These are phyloP conservation scores for Heliornis fulica DNA, from an alignment of 2,113 vertebrate species.

Conservation along the genomic window DNA sequence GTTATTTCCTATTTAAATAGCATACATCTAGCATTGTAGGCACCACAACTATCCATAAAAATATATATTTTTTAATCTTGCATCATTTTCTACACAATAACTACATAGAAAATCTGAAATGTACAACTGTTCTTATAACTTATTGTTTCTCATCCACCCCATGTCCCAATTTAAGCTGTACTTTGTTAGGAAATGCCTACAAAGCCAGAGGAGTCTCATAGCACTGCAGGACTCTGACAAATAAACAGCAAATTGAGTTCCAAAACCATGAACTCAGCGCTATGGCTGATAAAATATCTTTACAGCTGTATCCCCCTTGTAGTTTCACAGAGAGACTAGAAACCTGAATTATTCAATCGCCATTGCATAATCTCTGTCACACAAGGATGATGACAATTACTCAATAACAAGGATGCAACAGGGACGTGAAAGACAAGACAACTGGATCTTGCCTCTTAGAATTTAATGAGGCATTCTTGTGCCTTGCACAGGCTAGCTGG, in stretches of 20 bases:
- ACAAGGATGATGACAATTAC: neutral
- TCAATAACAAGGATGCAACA: neutral
- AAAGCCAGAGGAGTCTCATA: neutral
- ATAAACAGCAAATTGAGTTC: neutral
- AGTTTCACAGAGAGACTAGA: neutral
- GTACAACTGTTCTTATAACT: too few species aligned
- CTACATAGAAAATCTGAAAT: neutral
- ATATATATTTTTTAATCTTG: neutral
- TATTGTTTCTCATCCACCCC: neutral
- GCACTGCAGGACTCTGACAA: neutral
- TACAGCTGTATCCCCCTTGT: neutral
- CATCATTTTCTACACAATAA: neutral
- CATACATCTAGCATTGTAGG: neutral
- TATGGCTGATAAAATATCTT: neutral
- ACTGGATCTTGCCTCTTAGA: neutral
- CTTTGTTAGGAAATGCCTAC: neutral
- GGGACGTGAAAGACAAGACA: neutral
- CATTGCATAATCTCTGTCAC: neutral
- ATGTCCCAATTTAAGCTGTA: neutral
- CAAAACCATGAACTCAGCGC: neutral
- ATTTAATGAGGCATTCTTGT: neutral
- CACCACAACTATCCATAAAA: neutral
- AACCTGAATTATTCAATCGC: neutral
- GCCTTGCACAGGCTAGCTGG: neutral
- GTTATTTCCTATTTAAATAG: neutral